Conservation (phyloP, 2,888 invertebrate genomes). For the Piscicola geometra region DNA sequence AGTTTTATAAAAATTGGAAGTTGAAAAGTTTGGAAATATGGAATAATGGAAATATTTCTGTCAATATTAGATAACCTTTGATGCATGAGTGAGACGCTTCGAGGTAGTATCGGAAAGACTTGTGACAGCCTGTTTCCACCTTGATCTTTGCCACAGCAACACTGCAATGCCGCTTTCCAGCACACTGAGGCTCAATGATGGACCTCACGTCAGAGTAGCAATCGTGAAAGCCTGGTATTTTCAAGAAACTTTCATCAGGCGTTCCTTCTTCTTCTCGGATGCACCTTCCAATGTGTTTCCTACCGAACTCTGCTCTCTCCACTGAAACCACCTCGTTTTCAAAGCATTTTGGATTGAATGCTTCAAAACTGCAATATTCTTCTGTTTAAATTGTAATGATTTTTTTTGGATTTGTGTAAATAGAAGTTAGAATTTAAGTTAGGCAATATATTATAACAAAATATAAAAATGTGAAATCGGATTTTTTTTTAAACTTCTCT, state of each 20-base stretch:
- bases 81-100: not conserved
- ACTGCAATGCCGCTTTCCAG: not conserved
- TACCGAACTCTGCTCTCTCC: conserved; percentile 12
- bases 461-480: not conserved
- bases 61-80: not conserved
- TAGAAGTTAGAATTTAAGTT: not conserved
- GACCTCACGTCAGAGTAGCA: conserved; percentile 29
- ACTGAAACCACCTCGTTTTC: conserved; percentile 14
- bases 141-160: not conserved
- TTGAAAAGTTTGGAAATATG: not conserved
- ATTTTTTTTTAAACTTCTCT: not conserved
- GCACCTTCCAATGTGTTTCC: conserved; percentile 17
- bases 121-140: not conserved
- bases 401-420: not conserved
- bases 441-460: not conserved
- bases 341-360: conserved; percentile 3
- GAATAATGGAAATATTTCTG: not conserved
- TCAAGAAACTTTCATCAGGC: not conserved
- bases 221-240: conserved; percentile 13
- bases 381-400: not conserved
- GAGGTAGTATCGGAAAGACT: conserved; percentile 3
- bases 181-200: not conserved
- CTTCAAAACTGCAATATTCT: conserved; percentile 14
- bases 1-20: not conserved
- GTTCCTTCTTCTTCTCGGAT: conserved; percentile 22